These are phyloP conservation scores for Caranx ignobilis DNA, from an alignment of 2,113 vertebrate genomes.

Conservation along the genomic window DNA sequence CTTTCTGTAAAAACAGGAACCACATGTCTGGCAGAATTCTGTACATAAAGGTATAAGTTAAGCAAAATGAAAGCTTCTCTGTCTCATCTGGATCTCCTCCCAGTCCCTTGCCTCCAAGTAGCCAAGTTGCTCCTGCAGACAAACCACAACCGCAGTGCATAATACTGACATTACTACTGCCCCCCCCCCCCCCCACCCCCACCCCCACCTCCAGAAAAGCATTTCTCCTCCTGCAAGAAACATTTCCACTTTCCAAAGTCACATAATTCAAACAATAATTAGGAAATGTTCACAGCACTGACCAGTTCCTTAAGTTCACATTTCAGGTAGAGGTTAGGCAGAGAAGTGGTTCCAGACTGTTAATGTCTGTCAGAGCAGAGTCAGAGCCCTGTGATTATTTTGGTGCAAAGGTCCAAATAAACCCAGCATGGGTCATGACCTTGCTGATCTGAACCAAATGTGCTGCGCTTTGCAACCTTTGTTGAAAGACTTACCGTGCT, in stretches of 20 bases:
- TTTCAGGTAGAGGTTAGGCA: constrained; percentile 57
- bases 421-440: constrained; percentile 69
- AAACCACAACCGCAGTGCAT: constrained; percentile 47
- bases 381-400: constrained; percentile 73
- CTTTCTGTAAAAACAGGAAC: constrained; percentile 64
- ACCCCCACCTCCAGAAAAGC: constrained; percentile 23
- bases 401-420: constrained; percentile 80
- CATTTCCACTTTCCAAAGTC: constrained; percentile 53
- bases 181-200: constrained; percentile 3
- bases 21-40: constrained; percentile 55
- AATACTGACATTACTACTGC: constrained; percentile 23
- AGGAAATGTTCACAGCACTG: constrained; percentile 56
- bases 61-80: constrained; percentile 57
- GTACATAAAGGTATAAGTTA: constrained; percentile 46
- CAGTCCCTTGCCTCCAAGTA: constrained; percentile 66
- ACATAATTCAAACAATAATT: constrained; percentile 65
- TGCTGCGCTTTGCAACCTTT: constrained; percentile 59
- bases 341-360: constrained; percentile 77
- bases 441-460: constrained; percentile 83
- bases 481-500: constrained; percentile 48
- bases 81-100: constrained; percentile 64
- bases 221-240: constrained; percentile 43
- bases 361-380: constrained; percentile 70
- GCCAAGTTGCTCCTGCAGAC: constrained; percentile 50
- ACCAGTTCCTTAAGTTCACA: constrained; percentile 6